Base-by-base conservation (phyloP, 2,888 invertebrate species). In the Cantharis flavilabris region DNA sequence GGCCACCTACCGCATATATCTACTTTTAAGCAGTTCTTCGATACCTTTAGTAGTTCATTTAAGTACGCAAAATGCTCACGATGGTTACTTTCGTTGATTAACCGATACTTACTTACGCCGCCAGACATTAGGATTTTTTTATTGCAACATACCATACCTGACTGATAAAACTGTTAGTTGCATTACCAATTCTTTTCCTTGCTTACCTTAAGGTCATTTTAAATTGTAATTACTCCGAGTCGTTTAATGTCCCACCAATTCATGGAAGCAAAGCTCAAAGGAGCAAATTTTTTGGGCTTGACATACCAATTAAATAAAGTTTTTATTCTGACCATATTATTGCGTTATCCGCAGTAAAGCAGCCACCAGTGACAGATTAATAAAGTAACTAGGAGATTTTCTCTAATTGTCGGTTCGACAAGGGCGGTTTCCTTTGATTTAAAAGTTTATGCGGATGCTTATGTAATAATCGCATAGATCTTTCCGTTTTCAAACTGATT, bases 401-500 rank as follows among this genome's bases (percentile, higher is more conserved):
- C 71, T 74, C 77, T 77, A 77, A 77, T 77, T 77, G 75, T 77
- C 75, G 69, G 65, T 71, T 77, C 72, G 65, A 75, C 77, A 77
- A 72, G 73, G 71, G 77, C 75, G 75, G 71, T 70, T 62, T 74
- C 75, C 77, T 77, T 77, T 77, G 69, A 77, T 74, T 70, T 65
- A 30, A 69, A 62, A 67, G 65, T 65, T 70, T 73, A 77, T 70
- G 73, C 64, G 62, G 62, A 73, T 67, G 62, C 73, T 65, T 73
- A 73, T 65, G 65, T 70, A 67, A 76, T 76, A 70, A 73, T 63
- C 70, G 70, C 70, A 69, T 69, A 76, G 62, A 18, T 76, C 70
- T 69, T 73, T 67, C 65, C 11, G 70, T 72, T 76, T 76, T 70
- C 64, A 30, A 16, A 33, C 76, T 49, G 23, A 26, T 71, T 23